Base-by-base conservation (phyloP, 2,113 vertebrate species). In the Mellivora capensis region DNA sequence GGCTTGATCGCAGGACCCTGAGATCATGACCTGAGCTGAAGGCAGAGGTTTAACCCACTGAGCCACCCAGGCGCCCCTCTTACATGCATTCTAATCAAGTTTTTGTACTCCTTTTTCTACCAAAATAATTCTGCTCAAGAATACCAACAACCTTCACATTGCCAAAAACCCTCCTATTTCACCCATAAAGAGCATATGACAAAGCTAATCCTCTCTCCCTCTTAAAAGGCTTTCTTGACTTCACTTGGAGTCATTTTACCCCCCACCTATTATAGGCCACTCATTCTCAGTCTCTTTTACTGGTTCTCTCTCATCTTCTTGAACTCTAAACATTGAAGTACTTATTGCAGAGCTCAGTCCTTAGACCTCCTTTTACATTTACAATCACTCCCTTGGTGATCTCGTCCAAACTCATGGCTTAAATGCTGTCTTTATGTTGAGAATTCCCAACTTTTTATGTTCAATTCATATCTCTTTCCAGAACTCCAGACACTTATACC, bases 191-290 rank as follows among this genome's bases (percentile, higher is more conserved):
- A 80, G 54, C 57, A 44, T 42, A 62, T 27, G 11, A 83, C 64
- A 95, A 54, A 91, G 9, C 34, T 84, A 77, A 72, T 15, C 15
- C 5, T 47, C 23, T 57, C 20, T 86, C n/a, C 20, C 59, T 96
- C 52, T 88, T 89, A 72, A 96, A 93, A 79, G 39, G 27, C 6
- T 59, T 94, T 71, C 39, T 87, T 96, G 59, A 82, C 42, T 80
- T 72, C 27, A 18, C n/a, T 54, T 82, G 64, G 4, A 61, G 34
- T 44, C 27, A 6, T 90, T 92, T 90, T 23, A 76, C 52, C 59
- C 80, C 23, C 59, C 82, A 80, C 31, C 13, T 87, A 47, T 64
- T 54, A 82, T 54, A 86, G 39, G 18, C 34, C 18, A 90, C 39
- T 80, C 12, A 88, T 87, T 88, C 31, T 85, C 31, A 82, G 39